These are phyloP conservation scores for Spisula subtruncata DNA, from an alignment of 2,888 invertebrate species.

Conservation along the genomic window DNA sequence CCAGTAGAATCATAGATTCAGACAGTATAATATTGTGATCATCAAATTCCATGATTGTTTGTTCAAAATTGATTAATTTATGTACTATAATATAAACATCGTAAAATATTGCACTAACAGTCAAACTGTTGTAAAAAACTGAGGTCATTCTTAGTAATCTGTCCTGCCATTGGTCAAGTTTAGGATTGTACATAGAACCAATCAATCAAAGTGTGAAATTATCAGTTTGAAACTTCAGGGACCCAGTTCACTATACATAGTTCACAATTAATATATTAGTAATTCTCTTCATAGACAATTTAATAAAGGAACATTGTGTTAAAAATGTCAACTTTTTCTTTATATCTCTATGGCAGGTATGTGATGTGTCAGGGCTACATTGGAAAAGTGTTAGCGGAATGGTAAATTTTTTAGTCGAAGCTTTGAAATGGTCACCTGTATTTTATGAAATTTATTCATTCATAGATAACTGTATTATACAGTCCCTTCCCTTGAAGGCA, in stretches of 20 bases:
- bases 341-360: too few species aligned
- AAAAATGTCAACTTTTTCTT: too few species aligned
- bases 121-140: neutral
- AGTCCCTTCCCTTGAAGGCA: constrained; percentile 15
- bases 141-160: neutral
- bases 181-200: neutral
- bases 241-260: too few species aligned
- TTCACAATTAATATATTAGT: neutral
- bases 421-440: neutral
- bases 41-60: neutral
- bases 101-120: neutral
- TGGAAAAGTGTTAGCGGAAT: neutral
- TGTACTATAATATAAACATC: too few species aligned
- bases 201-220: too few species aligned
- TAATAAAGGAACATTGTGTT: neutral
- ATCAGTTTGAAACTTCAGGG: too few species aligned
- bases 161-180: neutral
- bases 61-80: too few species aligned
- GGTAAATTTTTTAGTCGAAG: too few species aligned
- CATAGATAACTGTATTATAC: neutral
- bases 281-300: neutral
- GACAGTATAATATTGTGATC: neutral
- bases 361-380: too few species aligned
- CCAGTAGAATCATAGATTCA: neutral
- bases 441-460: neutral